These are phyloP conservation scores for Apis cerana DNA, from an alignment of 1,140 invertebrate genomes.

Conservation along the genomic window DNA sequence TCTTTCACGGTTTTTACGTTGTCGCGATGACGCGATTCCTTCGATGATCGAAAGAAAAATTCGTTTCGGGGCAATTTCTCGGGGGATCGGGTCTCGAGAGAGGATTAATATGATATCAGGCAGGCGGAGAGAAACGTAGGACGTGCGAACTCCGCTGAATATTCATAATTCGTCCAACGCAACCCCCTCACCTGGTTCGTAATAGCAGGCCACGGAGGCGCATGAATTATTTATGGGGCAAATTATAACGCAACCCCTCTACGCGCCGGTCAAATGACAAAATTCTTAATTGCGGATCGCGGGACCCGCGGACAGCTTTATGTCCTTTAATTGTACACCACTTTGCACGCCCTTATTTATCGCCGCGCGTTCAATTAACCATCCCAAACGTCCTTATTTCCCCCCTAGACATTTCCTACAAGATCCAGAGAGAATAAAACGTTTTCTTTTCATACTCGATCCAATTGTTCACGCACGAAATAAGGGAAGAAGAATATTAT, in stretches of 20 bases:
- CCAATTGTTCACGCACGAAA: no score
- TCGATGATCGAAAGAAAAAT: neutral
- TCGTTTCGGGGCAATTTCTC: neutral
- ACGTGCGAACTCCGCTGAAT: slow-evolving; percentile 73
- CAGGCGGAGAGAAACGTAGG: slow-evolving; percentile 56
- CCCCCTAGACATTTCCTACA: neutral
- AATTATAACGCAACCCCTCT: slow-evolving; percentile 63
- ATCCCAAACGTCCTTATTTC: no score
- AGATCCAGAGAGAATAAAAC: no score
- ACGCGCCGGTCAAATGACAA: slow-evolving; percentile 60
- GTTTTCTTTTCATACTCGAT: no score
- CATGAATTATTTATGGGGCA: slow-evolving; percentile 76
- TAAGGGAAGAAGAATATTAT: no score
- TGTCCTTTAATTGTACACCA: slow-evolving; percentile 62
- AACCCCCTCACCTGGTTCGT: slow-evolving; percentile 55
- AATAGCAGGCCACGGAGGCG: slow-evolving; percentile 66
- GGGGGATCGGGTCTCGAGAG: neutral
- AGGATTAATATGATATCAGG: slow-evolving; percentile 34
- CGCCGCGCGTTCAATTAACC: neutral
- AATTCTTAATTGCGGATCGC: slow-evolving; percentile 63
- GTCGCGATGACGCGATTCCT: neutral
- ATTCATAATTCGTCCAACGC: slow-evolving; percentile 72
- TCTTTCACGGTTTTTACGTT: no score
- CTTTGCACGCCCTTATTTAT: slow-evolving; percentile 41
- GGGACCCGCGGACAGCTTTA: slow-evolving; percentile 66